Base-by-base conservation (phyloP, 2,888 invertebrate genomes). In the Drosophila algonquin region DNA sequence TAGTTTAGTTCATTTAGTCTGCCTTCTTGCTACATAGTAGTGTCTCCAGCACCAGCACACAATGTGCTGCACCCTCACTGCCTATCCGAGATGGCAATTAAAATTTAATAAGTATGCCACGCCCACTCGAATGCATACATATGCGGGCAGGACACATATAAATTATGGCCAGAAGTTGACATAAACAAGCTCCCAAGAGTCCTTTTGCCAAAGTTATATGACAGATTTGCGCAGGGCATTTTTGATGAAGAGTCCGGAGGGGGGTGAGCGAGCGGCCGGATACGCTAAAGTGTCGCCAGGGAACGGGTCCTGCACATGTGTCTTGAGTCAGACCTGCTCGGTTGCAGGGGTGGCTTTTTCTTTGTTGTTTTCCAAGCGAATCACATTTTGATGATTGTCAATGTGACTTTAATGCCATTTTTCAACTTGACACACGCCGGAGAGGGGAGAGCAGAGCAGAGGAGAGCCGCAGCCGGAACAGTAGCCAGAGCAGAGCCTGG, bases 111-210 rank as follows among this genome's bases (percentile, higher is more conserved):
- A 53, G 69, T 70, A 32, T 62, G 44, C 73, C 80, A 88, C 83
- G 78, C 86, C 88, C 71, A n/a, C 56, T 64, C 70, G 74, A 71
- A 80, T 88, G 64, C 69, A 70, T 80, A 70, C 84, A 83, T 83
- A 80, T 80, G 77, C 74, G 40, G 76, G 77, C 74, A 7, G 76
- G 64, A 53, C 47, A 65, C 69, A 76, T 76, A 90, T 90, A 90
- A 91, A 90, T 90, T 90, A 91, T 89, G 81, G 78, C 73, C 79
- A 73, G 75, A 79, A 87, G 86, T 90, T 92, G 92, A 92, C 92
- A 92, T 91, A 92, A 92, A 92, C 90, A 89, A 90, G 89, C 87
- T 91, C 92, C 92, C 92, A 87, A 89, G 92, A 91, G 92, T 88
- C 89, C 90, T 89, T 90, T 91, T 90, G 85, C 75, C 76, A 54